Base-by-base conservation (phyloP, 2,113 vertebrate species). In the Artemisiospiza belli region DNA sequence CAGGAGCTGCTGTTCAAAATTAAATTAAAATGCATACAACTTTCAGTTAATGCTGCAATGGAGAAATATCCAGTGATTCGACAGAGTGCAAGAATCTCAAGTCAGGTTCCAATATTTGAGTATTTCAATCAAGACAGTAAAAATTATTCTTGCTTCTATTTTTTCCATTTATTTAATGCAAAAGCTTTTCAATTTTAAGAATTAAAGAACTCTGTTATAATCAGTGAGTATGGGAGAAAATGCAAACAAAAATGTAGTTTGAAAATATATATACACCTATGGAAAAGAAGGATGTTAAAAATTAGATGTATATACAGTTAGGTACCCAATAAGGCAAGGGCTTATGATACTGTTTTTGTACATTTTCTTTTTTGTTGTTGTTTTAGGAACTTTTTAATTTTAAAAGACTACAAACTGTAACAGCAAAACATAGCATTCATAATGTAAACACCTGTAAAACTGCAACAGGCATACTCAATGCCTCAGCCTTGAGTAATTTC, bases 131-230 rank as follows among this genome's bases (percentile, higher is more conserved):
- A 81, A 31, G 31, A 70, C 9, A 23, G 9, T 62, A 10, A 93
- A 84, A 83, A 57, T 41, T 21, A 16, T 28, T 24, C 10, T 58
- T 24, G 22, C 33, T 83, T 44, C 12, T 0, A 18, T 17, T 46
- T 70, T 59, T 69, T 24, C 13, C 30, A 77, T 52, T 83, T 76
- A 44, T 5, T 37, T 61, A 11, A 90, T 59, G 17, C 17, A 76
- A 18, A 82, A 63, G 27, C 14, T 73, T 94, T 91, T 76, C 63
- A 30, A 23, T 55, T 86, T 73, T 55, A 83, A 83, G 35, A 89
- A 73, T 37, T 27, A 87, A 84, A 63, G 7, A 63, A 51, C 17
- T 54, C 44, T 47, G 3, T 31, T 68, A 76, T 14, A 10, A 57
- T 51, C 33, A 63, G 25, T 46, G 62, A 70, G 11, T 63, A 49